Evolutionary conservation across 2,113 vertebrate species (phyloP).

Genomic region (Paedocypris sp.): DNA sequence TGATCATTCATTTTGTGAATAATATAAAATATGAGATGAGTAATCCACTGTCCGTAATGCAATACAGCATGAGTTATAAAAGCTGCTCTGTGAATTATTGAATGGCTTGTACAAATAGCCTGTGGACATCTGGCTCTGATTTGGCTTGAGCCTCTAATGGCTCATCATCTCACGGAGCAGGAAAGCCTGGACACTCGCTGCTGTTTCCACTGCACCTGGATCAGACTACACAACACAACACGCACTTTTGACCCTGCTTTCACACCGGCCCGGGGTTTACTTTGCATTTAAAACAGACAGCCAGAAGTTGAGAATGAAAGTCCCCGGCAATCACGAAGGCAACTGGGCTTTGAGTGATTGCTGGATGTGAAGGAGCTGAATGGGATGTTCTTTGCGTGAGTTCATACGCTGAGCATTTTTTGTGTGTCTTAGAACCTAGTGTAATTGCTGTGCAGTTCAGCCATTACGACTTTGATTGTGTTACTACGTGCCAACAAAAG

Average conservation of each 20-base stretch:
- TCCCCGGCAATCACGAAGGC: neutral
- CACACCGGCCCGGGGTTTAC: slow-evolving; percentile 3
- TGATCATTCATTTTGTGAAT: slow-evolving; percentile 40
- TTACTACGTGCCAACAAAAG: too few species aligned
- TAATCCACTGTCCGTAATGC: slow-evolving; percentile 36
- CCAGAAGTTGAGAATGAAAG: neutral
- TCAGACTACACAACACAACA: slow-evolving; percentile 1
- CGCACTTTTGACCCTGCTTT: neutral
- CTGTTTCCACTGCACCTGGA: slow-evolving; percentile 28
- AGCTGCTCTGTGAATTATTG: slow-evolving; percentile 41
- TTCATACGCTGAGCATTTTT: too few species aligned
- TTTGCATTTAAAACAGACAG: neutral
- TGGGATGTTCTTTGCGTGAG: too few species aligned
- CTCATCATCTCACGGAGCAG: slow-evolving; percentile 29
- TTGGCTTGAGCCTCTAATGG: slow-evolving; percentile 39
- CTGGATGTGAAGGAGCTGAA: neutral
- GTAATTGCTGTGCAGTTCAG: too few species aligned
- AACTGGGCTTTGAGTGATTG: neutral
- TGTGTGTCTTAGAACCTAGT: too few species aligned
- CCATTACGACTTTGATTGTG: neutral
- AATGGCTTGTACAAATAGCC: slow-evolving; percentile 39
- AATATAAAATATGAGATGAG: slow-evolving; percentile 38
- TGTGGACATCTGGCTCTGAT: slow-evolving; percentile 44
- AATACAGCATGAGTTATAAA: slow-evolving; percentile 42
- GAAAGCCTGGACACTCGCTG: slow-evolving; percentile 34